A percentile compares a stretch with the other conserved stretches of the same genome.
These are phyloP conservation scores for Stramonita haemastoma DNA, from an alignment of 2,888 invertebrate species.

Conservation along the genomic window DNA sequence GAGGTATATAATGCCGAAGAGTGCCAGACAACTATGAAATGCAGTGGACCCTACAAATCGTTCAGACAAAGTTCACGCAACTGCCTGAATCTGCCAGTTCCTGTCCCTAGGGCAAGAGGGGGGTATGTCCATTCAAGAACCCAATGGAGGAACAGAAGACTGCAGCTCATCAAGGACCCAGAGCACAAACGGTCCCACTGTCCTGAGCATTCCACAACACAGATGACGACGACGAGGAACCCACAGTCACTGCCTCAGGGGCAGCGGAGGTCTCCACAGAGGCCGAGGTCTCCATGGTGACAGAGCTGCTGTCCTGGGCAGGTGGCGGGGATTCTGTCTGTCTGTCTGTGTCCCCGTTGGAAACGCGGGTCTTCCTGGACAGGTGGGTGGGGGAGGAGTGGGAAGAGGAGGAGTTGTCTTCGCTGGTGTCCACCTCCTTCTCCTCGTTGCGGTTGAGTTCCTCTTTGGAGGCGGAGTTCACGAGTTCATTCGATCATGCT, in stretches of 20 bases:
- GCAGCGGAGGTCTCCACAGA: constrained; percentile 17
- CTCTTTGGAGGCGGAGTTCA: constrained; percentile 36
- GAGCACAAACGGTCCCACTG: constrained; percentile 44
- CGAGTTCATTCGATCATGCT: constrained; percentile 41
- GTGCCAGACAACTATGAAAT: too few species aligned
- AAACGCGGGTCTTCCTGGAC: not conserved
- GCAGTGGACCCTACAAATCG: not conserved
- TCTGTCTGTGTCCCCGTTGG: not conserved
- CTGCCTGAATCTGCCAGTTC: constrained; percentile 47
- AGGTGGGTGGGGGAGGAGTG: constrained; percentile 35
- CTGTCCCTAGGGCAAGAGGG: constrained; percentile 1
- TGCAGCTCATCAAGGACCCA: constrained; percentile 27
- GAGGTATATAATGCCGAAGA: too few species aligned
- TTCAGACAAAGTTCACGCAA: not conserved
- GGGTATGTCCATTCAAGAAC: constrained; percentile 45
- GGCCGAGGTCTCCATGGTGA: constrained; percentile 18
- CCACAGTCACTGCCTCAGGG: constrained; percentile 3
- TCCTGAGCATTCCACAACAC: constrained; percentile 45
- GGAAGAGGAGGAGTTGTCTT: constrained; percentile 29
- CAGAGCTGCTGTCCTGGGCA: not conserved
- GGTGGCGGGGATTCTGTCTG: not conserved
- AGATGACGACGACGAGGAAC: constrained; percentile 1
- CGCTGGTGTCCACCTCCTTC: constrained; percentile 39
- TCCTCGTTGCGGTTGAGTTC: constrained; percentile 24
- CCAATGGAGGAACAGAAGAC: constrained; percentile 28